Evolutionary conservation across 35 echinoderm and acorn worm genomes (phyloP).

Genomic region (Ptychodera flava): DNA sequence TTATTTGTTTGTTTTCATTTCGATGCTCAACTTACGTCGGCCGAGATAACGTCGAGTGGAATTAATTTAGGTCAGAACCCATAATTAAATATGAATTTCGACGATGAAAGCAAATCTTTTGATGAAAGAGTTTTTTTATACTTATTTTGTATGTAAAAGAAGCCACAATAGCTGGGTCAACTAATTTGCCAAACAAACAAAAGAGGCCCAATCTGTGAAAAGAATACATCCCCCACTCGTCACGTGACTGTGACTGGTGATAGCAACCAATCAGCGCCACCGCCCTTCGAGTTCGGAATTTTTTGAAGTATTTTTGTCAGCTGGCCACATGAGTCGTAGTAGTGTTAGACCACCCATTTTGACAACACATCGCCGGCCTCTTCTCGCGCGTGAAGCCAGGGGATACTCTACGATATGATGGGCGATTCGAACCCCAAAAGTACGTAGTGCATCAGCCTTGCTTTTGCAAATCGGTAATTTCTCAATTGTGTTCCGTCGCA

Average conservation of each 20-base stretch:
- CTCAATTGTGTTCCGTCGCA: too few species aligned
- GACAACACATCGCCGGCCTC: background rate
- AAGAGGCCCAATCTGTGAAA: background rate
- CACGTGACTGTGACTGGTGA: background rate
- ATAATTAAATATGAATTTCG: too few species aligned
- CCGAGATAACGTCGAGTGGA: too few species aligned
- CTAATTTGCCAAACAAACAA: slow-evolving; percentile 1
- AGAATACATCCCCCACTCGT: background rate
- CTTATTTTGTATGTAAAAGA: too few species aligned
- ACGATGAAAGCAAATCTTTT: too few species aligned
- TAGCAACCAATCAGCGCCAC: background rate
- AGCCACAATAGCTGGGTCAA: too few species aligned
- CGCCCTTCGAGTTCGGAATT: background rate
- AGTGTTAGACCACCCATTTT: background rate
- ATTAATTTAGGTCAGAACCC: too few species aligned
- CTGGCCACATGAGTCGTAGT: background rate
- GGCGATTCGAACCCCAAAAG: background rate
- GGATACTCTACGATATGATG: background rate
- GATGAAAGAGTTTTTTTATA: too few species aligned
- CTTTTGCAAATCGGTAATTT: too few species aligned
- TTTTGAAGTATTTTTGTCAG: slow-evolving; percentile 2
- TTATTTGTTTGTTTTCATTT: too few species aligned
- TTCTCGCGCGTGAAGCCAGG: too few species aligned
- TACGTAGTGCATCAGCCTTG: background rate
- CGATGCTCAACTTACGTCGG: too few species aligned